Evolutionary conservation across 2,888 invertebrate genomes (phyloP).

Genomic region (Andrena chrysosceles): DNA sequence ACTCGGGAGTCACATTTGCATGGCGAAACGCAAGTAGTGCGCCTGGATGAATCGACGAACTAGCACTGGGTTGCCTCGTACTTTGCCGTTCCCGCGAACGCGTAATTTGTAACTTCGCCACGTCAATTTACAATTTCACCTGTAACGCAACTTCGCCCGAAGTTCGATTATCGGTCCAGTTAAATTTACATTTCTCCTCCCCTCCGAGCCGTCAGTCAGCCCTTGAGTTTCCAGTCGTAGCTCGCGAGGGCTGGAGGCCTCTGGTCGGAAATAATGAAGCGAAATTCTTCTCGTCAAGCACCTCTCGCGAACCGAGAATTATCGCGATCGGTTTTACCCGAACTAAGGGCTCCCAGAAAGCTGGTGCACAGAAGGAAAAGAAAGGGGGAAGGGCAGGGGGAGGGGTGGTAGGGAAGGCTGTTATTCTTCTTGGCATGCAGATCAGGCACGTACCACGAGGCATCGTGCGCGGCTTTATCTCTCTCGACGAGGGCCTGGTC

Average conservation of each 20-base stretch:
- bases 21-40: background rate
- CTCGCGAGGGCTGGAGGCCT: background rate
- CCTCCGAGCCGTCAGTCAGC: background rate
- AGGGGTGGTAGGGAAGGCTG: slow-evolving; percentile 10
- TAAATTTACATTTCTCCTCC: slow-evolving; percentile 33
- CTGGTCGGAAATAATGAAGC: background rate
- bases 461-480: slow-evolving; percentile 74
- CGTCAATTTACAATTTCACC: slow-evolving; percentile 35
- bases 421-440: slow-evolving; percentile 70
- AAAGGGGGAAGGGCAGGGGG: background rate
- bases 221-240: background rate
- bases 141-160: slow-evolving; percentile 28
- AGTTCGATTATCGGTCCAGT: slow-evolving; percentile 26
- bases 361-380: background rate
- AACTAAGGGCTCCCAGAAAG: slow-evolving; percentile 2
- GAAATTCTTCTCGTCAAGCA: background rate
- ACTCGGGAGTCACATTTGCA: background rate
- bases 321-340: slow-evolving; percentile 36
- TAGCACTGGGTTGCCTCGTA: background rate
- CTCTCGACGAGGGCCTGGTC: slow-evolving; percentile 65
- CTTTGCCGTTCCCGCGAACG: background rate
- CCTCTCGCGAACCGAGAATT: slow-evolving; percentile 16
- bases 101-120: slow-evolving; percentile 3
- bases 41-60: slow-evolving; percentile 16
- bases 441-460: slow-evolving; percentile 75